These are phyloP conservation scores for Hypotaenidia philippensis DNA, from an alignment of 2,797 vertebrate species.

Conservation along the genomic window DNA sequence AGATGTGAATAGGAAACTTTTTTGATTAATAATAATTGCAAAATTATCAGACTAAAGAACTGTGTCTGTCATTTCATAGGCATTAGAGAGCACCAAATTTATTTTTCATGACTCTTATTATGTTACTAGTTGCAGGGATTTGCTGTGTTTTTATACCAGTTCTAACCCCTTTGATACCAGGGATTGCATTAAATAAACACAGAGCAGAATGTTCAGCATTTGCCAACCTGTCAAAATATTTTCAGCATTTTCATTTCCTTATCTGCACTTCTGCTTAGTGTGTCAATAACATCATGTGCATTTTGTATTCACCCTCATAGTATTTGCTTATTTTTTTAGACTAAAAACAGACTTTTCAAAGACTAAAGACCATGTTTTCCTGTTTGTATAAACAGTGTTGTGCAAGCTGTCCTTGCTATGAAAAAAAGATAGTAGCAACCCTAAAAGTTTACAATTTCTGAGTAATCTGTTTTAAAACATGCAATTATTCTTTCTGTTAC, in stretches of 20 bases:
- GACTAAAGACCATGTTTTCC: neutral
- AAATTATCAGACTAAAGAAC: slow-evolving; percentile 1
- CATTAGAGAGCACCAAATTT: neutral
- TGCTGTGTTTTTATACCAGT: neutral
- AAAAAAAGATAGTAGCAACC: neutral
- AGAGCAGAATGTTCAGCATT: slow-evolving; percentile 29
- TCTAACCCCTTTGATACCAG: slow-evolving; percentile 38
- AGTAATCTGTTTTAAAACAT: neutral
- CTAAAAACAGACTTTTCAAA: neutral
- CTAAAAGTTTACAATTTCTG: neutral
- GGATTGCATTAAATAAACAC: slow-evolving; percentile 56
- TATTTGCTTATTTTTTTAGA: neutral
- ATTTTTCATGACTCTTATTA: neutral
- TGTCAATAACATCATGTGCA: neutral
- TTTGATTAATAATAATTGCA: neutral
- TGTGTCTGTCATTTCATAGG: neutral
- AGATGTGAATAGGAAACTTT: neutral
- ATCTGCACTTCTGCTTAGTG: neutral
- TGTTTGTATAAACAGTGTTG: neutral
- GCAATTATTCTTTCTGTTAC: slow-evolving; percentile 50
- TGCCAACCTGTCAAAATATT: slow-evolving; percentile 44
- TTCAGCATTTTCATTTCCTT: slow-evolving; percentile 56
- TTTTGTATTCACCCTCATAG: neutral
- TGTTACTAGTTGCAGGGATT: slow-evolving; percentile 21
- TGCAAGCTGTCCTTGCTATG: neutral